These are phyloP conservation scores for Sebastes vulpes DNA, from an alignment of 2,797 vertebrate species.

Conservation along the genomic window DNA sequence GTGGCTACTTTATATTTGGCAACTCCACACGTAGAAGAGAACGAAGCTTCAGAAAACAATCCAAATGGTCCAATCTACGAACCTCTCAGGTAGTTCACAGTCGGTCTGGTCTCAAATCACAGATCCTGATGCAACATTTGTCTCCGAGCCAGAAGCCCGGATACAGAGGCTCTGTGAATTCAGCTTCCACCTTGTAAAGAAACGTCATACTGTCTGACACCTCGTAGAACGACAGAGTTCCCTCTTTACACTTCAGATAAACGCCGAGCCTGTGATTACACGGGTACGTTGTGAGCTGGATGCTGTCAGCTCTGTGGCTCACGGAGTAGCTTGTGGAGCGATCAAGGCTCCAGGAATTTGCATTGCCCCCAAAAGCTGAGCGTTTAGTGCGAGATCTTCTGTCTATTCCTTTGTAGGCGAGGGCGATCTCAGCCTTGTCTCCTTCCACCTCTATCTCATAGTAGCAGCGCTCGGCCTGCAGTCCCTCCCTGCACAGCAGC, in stretches of 20 bases:
- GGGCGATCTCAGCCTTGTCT: slow-evolving; percentile 67
- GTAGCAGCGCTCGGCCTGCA: slow-evolving; percentile 65
- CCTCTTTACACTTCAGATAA: slow-evolving; percentile 65
- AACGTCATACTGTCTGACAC: slow-evolving; percentile 69
- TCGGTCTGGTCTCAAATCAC: slow-evolving; percentile 33
- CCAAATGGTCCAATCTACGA: background rate
- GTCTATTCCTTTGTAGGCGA: slow-evolving; percentile 63
- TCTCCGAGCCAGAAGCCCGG: slow-evolving; percentile 77
- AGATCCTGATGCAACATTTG: slow-evolving; percentile 63
- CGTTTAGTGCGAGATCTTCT: slow-evolving; percentile 5
- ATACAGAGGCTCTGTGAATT: slow-evolving; percentile 74
- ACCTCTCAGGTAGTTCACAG: background rate
- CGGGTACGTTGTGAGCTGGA: slow-evolving; percentile 39
- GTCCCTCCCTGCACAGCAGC: slow-evolving; percentile 70
- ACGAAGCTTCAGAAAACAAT: background rate
- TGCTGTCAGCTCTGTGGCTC: slow-evolving; percentile 45
- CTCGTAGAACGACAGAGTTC: slow-evolving; percentile 73
- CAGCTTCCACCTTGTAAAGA: slow-evolving; percentile 47
- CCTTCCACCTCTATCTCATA: slow-evolving; percentile 74
- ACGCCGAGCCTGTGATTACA: slow-evolving; percentile 55
- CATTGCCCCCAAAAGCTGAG: slow-evolving; percentile 73
- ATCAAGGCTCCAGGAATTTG: slow-evolving; percentile 79
- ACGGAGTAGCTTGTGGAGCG: slow-evolving; percentile 55
- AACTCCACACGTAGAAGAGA: background rate
- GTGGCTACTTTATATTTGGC: background rate